Base-by-base conservation (phyloP, 2,113 vertebrate species). In the Pachycephala philippinensis region DNA sequence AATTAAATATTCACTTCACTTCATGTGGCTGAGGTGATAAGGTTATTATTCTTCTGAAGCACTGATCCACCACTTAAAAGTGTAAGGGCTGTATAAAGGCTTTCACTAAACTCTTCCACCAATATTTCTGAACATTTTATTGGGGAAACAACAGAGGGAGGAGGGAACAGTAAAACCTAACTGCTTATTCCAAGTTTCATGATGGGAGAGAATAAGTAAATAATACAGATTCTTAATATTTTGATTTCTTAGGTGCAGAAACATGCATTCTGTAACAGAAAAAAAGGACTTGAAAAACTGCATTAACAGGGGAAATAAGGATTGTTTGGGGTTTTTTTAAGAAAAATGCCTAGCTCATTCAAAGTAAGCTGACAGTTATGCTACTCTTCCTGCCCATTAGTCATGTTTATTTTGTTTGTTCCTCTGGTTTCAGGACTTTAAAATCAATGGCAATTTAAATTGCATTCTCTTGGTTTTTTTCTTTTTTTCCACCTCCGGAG, bases 391-490 rank as follows among this genome's bases (percentile, higher is more conserved):
- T 85, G n/a, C 5, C 28, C 15, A 37, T 71, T 50, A 44, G 11
- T 59, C 20, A 23, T 37, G 28, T 59, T 70, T 79, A 37, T 78
- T 91, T 37, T 30, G 5, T 53, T 87, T 81, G 11, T 27, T n/a
- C 2, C 7, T 61, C 33, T 93, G 9, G 11, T 76, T 76, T 47
- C 30, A 83, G 31, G 20, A 57, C 31, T 85, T 45, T 17, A 72
- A 79, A 86, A 69, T 64, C 9, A 75, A 30, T 45, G 6, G 13
- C 20, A 90, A 49, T 53, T 70, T 57, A 49, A 60, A 37, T 69
- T 24, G 5, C 6, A 63, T 6, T 0, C 1, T 45, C 0, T 40
- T 26, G n/a, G n/a, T 26, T 6, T 13, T 26, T 45, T 45, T 45
- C 20, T 45, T 45, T 45, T 45, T 45, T 11, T 9, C 8, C 5